Conservation (phyloP, 2,888 invertebrate genomes). For the Spodoptera exigua region DNA sequence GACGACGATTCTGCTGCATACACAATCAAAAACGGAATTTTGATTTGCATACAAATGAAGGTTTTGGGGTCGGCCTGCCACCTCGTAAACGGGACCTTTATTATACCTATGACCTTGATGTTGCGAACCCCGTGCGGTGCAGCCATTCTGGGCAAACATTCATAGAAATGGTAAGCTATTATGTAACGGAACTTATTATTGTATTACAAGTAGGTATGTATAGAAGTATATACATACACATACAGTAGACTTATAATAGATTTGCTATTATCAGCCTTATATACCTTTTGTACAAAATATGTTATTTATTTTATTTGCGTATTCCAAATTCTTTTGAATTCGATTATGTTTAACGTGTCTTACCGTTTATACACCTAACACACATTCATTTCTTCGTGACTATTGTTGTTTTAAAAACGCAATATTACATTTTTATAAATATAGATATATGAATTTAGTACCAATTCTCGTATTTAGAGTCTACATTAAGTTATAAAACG, state of each 20-base stretch:
- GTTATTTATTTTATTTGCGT: too few relatives aligned
- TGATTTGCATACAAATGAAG: slow-evolving; percentile 42
- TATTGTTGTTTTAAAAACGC: too few relatives aligned
- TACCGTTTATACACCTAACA: too few relatives aligned
- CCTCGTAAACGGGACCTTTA: slow-evolving; percentile 12
- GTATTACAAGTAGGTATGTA: too few relatives aligned
- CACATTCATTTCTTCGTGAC: too few relatives aligned
- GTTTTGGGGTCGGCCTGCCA: slow-evolving; percentile 12
- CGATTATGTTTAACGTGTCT: too few relatives aligned
- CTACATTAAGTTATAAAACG: slow-evolving; percentile 15
- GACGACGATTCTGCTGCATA: slow-evolving; percentile 8
- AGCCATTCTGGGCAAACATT: slow-evolving; percentile 8
- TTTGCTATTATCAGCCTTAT: too few relatives aligned
- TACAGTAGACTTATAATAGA: too few relatives aligned
- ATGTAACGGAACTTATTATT: not conserved
- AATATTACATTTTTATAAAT: slow-evolving; percentile 1
- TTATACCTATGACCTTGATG: slow-evolving; percentile 3
- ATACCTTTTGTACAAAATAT: too few relatives aligned
- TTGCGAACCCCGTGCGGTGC: not conserved
- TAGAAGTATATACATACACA: not conserved
- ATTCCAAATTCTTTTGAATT: too few relatives aligned
- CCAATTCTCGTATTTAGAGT: not conserved
- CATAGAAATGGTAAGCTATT: not conserved
- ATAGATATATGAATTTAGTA: not conserved
- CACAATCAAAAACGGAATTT: slow-evolving; percentile 20